phyloP scores from a whole-genome alignment of 2,113 vertebrate genomes.

The Alethe castanea region DNA sequence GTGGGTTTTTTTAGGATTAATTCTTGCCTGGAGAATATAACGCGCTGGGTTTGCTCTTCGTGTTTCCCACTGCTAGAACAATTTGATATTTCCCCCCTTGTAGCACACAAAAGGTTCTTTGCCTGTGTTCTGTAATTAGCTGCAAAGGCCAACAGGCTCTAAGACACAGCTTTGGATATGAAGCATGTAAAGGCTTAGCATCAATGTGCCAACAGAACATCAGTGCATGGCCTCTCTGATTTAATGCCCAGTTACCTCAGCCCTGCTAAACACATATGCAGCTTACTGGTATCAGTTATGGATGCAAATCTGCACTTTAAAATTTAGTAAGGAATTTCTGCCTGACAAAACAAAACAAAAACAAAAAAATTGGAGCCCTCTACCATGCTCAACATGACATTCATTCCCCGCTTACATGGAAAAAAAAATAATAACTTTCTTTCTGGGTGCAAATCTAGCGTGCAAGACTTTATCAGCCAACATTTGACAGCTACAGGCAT shows the following conservation, averaged over 20 bases:
- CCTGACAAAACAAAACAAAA: neutral
- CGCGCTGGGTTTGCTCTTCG: neutral
- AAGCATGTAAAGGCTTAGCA: neutral
- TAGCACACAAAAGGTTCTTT: neutral
- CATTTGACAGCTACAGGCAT: slow-evolving; percentile 67
- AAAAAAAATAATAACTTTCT: neutral
- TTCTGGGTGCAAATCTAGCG: neutral
- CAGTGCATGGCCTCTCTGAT: neutral
- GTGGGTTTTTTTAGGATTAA: neutral
- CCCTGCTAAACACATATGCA: neutral
- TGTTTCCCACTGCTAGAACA: neutral
- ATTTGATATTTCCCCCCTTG: neutral
- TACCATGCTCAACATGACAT: neutral
- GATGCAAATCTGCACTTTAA: neutral
- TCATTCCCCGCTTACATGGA: neutral
- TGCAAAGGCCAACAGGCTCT: neutral
- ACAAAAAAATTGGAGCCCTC: neutral
- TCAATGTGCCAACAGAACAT: neutral
- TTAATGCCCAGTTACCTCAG: neutral
- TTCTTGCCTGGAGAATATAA: neutral
- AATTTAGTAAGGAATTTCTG: neutral
- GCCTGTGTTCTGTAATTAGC: neutral
- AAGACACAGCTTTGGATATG: neutral
- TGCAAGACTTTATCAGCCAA: neutral
- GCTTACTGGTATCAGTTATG: neutral